Evolutionary conservation across 2,888 invertebrate genomes (phyloP).

Genomic region (Eupelmus urozonus): DNA sequence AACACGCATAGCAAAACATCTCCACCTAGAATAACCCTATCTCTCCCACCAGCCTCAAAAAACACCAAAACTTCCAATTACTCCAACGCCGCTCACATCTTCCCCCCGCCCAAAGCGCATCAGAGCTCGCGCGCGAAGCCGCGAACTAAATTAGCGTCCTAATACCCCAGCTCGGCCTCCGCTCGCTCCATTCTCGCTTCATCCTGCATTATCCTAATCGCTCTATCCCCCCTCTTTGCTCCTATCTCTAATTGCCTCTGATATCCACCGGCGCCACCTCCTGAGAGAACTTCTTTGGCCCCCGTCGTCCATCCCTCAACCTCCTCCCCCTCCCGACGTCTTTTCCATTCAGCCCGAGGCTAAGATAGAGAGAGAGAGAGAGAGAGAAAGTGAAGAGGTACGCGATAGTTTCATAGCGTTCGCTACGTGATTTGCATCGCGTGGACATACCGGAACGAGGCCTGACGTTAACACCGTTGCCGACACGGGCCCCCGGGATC

Average conservation of each 20-base stretch:
- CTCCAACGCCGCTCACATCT: no score
- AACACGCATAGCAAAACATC: no score
- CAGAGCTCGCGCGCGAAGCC: not conserved
- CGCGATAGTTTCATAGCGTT: conserved; percentile 53
- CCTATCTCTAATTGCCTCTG: conserved; percentile 41
- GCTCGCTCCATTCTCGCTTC: conserved; percentile 9
- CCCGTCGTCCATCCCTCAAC: not conserved
- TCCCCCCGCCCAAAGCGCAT: no score
- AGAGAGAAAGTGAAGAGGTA: not conserved
- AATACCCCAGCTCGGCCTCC: not conserved
- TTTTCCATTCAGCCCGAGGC: conserved; percentile 32
- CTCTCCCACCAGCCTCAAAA: no score
- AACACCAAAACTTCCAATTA: no score
- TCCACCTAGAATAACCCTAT: no score
- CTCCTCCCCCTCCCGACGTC: conserved; percentile 13
- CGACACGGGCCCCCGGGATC: conserved; percentile 1
- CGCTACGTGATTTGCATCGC: conserved; percentile 62
- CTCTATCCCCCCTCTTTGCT: conserved; percentile 12
- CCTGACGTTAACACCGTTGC: not conserved
- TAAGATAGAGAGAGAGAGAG: not conserved
- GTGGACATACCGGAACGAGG: conserved; percentile 4
- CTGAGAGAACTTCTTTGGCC: conserved; percentile 26
- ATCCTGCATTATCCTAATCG: conserved; percentile 43
- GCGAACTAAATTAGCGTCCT: conserved; percentile 14
- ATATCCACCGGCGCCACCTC: not conserved